Evolutionary conservation across 2,113 vertebrate species (phyloP).

Genomic region (Upupa epops): DNA sequence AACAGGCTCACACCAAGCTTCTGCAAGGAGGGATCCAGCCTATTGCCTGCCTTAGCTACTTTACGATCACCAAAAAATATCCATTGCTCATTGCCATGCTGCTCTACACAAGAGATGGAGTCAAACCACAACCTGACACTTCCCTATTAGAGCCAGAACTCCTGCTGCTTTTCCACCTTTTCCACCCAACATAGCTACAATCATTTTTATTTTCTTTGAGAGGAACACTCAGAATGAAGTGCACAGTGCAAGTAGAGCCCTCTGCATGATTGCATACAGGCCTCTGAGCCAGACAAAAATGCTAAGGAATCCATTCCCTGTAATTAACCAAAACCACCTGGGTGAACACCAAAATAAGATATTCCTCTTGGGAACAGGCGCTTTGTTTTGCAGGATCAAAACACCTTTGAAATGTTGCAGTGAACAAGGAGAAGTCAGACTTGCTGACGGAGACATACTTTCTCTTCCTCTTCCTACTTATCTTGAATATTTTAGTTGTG

Average conservation of each 20-base stretch:
- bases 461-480: background rate
- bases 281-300: background rate
- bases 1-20: background rate
- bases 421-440: background rate
- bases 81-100: rapidly evolving
- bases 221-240: background rate
- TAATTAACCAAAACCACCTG: background rate
- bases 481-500: background rate
- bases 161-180: background rate
- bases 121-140: background rate
- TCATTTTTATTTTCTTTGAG: background rate
- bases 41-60: background rate
- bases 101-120: background rate
- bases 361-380: background rate
- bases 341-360: background rate
- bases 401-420: background rate
- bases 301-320: background rate
- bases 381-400: background rate
- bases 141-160: background rate
- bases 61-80: background rate
- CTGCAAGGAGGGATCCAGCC: background rate
- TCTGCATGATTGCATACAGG: rapidly evolving
- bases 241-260: background rate
- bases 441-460: background rate
- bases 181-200: background rate